Base-by-base conservation (phyloP, 1,140 invertebrate genomes). In the Microvelia longipes region DNA sequence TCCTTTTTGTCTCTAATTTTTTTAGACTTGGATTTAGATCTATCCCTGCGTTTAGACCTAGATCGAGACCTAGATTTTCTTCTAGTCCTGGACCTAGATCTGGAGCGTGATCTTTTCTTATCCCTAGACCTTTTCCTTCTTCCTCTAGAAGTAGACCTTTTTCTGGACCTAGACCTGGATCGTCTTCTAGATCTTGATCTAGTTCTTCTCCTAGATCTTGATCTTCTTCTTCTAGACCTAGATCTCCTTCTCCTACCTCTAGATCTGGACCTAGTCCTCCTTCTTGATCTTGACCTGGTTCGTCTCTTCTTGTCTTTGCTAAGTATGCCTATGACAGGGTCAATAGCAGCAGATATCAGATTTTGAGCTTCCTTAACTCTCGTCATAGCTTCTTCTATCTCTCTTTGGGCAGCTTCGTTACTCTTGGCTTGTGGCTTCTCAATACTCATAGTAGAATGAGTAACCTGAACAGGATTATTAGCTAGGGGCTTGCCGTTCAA, bases 321-420 rank as follows among this genome's bases (percentile, higher is more conserved):
- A 13, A 92, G 76, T 81, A 92, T 86, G 1, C 90, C 89, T 74
- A 92, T 91, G 68, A 92, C 89, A 28, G 92, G 92, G 82, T 95
- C 92, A 73, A 96, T 94, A 5, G 93, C 90, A 15, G 92, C 92
- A 11, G 93, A 92, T 68, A 96, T 96, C 71, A 95, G 84, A 78
- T 90, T 94, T 78, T 96, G 93, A 0, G 94, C 93, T 82, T 98
- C 94, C 76, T 96, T 96, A 0, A 96, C 93, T 73, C 94, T 84
- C 29, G 93, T 93, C 94, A 98, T 96, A 0, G 94, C 94, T 78
- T 97, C 95, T 77, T 98, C 94, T 65, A 98, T 96, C 82, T 98
- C 94, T 66, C 91, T 86, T 75, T 96, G 93, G 0, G 93, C 93
- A 2, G 92, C 93, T 79, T 97, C 93, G 79, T 96, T 95, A 72